Percentiles rank a stretch among this genome's conserved stretches.
Evolutionary conservation across 2,888 invertebrate genomes (phyloP).

Genomic region (Nemoura dubitans): DNA sequence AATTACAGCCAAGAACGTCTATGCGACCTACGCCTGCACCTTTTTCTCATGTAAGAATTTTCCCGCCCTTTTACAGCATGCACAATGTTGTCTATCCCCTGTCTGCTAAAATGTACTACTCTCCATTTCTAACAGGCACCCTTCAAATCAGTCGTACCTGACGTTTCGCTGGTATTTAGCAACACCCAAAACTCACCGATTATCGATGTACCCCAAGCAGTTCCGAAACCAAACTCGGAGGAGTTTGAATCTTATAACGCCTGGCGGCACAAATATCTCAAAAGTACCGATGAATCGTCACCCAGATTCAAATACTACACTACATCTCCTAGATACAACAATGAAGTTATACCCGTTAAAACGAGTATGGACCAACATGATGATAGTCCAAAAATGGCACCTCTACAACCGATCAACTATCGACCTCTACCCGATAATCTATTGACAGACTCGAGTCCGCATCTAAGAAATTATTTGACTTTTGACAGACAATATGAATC

Average conservation of each 20-base stretch:
- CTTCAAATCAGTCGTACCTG: conserved; percentile 30
- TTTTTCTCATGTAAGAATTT: conserved; percentile 31
- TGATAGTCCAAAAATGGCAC: background rate
- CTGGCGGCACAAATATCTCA: conserved; percentile 31
- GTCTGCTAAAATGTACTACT: too few relatives aligned
- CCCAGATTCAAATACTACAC: conserved; percentile 25
- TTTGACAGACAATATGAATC: background rate
- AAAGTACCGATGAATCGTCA: background rate
- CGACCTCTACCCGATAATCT: background rate
- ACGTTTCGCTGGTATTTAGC: conserved; percentile 29
- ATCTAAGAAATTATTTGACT: background rate
- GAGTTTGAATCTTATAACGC: conserved; percentile 29
- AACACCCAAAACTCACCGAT: background rate
- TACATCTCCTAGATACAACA: background rate
- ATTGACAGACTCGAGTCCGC: background rate
- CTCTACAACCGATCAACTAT: background rate
- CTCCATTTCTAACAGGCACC: conserved; percentile 8
- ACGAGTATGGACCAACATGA: background rate
- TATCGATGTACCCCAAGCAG: background rate
- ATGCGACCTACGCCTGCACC: conserved; percentile 33
- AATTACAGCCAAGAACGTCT: conserved; percentile 30
- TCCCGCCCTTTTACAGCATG: background rate
- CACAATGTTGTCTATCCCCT: background rate
- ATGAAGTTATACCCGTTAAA: background rate
- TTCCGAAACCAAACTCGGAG: background rate